phyloP scores from a whole-genome alignment of 2,888 invertebrate species.

The Ferdinandea cuprea region DNA sequence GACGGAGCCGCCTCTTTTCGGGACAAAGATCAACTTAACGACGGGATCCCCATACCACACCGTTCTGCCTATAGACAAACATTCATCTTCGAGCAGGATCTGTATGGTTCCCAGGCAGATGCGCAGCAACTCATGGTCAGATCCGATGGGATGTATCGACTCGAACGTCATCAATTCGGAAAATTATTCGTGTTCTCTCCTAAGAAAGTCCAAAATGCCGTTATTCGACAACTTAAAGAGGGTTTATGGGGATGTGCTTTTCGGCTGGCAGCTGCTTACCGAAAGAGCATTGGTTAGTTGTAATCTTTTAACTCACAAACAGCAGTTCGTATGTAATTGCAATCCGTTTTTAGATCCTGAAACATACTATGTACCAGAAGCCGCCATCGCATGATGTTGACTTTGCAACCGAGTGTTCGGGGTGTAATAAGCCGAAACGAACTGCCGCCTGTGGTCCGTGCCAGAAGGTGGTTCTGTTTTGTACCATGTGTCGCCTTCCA shows the following conservation, averaged over 20 bases:
- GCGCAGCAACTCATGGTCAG: conserved; percentile 94
- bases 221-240: conserved; percentile 92
- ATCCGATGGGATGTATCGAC: conserved; percentile 87
- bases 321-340: background rate
- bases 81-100: conserved; percentile 86
- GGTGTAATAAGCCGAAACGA: conserved; percentile 87
- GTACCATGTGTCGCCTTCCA: conserved; percentile 92
- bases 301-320: background rate
- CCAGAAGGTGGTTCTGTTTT: conserved; percentile 89
- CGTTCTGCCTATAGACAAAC: conserved; percentile 91
- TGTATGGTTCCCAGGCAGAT: conserved; percentile 88
- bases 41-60: conserved; percentile 93
- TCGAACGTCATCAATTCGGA: conserved; percentile 76
- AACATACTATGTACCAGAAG: conserved; percentile 84
- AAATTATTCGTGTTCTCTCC: conserved; percentile 79
- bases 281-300: conserved; percentile 86
- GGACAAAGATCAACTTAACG: conserved; percentile 80
- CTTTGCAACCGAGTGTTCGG: conserved; percentile 88
- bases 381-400: conserved; percentile 87
- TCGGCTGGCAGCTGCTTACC: conserved; percentile 92
- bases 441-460: conserved; percentile 89
- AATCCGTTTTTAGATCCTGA: conserved; percentile 85
- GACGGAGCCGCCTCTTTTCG: conserved; percentile 42
- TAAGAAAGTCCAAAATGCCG: conserved; percentile 80
- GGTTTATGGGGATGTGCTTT: conserved; percentile 94